Evolutionary conservation across 2,797 vertebrate species (phyloP).

Genomic region (Poeciliopsis turneri): DNA sequence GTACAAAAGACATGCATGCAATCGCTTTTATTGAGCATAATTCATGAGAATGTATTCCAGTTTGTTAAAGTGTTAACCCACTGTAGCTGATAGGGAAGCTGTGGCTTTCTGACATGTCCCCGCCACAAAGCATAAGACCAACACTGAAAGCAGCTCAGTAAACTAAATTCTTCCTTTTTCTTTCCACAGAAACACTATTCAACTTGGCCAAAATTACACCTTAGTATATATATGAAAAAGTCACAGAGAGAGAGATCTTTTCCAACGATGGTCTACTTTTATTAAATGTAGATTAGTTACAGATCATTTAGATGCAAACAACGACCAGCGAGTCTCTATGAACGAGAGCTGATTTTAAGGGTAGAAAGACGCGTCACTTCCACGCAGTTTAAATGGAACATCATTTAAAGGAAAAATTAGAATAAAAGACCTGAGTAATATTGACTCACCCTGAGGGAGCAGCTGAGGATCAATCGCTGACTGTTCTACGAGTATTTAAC

Average conservation of each 20-base stretch:
- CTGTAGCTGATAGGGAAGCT: conserved; percentile 22
- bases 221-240: background rate
- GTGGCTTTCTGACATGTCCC: conserved; percentile 16
- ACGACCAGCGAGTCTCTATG: background rate
- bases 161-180: background rate
- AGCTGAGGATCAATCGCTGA: conserved; percentile 3
- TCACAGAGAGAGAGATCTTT: background rate
- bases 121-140: background rate
- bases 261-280: background rate
- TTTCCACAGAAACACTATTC: background rate
- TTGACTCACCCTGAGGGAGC: conserved; percentile 47
- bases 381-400: background rate
- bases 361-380: no score
- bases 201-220: background rate
- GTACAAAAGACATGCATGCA: background rate
- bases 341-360: background rate
- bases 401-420: background rate
- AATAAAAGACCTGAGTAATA: background rate
- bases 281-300: background rate
- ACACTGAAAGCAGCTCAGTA: background rate
- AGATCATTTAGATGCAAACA: background rate
- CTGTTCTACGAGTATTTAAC: background rate
- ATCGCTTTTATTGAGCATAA: background rate
- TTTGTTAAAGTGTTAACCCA: background rate
- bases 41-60: background rate